Percentiles rank a stretch among this genome's conserved stretches.
Conservation (phyloP, 2,797 vertebrate genomes). For the Psittacula echo region DNA sequence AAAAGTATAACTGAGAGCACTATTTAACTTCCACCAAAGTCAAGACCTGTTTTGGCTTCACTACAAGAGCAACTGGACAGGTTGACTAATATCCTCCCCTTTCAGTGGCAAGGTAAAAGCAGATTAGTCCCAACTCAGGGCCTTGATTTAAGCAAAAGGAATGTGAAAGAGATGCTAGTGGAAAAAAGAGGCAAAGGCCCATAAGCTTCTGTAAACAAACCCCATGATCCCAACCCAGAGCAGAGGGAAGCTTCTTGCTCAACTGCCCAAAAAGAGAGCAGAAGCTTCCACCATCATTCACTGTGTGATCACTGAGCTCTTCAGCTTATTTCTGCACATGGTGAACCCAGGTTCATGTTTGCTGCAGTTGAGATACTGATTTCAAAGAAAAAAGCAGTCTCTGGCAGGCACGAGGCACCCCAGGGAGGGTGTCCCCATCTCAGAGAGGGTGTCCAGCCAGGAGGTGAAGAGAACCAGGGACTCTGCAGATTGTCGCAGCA, state of each 20-base stretch:
- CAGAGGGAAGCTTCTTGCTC: not conserved
- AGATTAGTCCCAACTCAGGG: not conserved
- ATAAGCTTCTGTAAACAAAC: not conserved
- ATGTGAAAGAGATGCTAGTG: not conserved
- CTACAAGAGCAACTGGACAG: not conserved
- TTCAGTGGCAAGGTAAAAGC: not conserved
- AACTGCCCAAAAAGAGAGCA: not conserved
- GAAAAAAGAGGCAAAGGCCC: not conserved
- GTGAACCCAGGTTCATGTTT: not conserved
- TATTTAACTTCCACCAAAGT: not conserved
- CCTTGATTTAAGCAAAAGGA: not conserved
- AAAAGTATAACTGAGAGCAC: not conserved
- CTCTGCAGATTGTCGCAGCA: not conserved
- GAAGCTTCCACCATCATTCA: rapidly evolving
- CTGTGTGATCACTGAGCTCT: rapidly evolving
- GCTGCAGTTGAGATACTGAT: rapidly evolving
- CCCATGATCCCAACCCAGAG: not conserved
- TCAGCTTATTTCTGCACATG: rapidly evolving
- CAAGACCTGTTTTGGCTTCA: not conserved
- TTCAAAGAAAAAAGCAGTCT: not conserved
- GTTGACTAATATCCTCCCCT: not conserved
- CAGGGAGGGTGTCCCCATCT: not conserved
- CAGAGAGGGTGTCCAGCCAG: not conserved
- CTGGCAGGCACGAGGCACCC: not conserved
- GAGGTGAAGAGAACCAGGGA: not conserved